A percentile compares a stretch with the other conserved stretches of the same genome.
Evolutionary conservation across 1,140 invertebrate species (phyloP).

Genomic region (Ostrea denselamellosa): DNA sequence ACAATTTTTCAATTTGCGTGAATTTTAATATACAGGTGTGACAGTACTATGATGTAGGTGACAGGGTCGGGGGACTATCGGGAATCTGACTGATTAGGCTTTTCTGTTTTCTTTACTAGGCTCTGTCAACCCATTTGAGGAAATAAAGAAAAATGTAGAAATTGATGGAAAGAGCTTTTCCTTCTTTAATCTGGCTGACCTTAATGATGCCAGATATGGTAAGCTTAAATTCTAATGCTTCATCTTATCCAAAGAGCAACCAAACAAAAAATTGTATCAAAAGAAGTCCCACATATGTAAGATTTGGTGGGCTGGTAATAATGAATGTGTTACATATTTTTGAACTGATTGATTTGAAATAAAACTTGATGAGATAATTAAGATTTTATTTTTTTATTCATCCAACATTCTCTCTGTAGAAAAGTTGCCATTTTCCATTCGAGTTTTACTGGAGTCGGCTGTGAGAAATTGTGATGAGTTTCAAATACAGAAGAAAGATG

Average conservation of each 20-base stretch:
- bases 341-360: too few relatives aligned
- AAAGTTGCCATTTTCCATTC: constrained; percentile 93
- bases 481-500: constrained; percentile 90
- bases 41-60: too few relatives aligned
- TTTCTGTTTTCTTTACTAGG: neutral
- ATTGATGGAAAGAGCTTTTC: constrained; percentile 41
- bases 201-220: constrained; percentile 48
- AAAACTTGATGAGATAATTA: neutral
- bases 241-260: too few relatives aligned
- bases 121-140: constrained; percentile 43
- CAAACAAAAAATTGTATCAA: too few relatives aligned
- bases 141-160: constrained; percentile 33
- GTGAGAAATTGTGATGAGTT: constrained; percentile 98
- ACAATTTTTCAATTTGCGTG: too few relatives aligned
- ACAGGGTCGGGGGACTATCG: too few relatives aligned
- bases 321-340: too few relatives aligned
- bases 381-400: neutral
- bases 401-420: too few relatives aligned
- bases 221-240: neutral
- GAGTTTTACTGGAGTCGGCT: constrained; percentile 95
- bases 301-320: too few relatives aligned
- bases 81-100: too few relatives aligned
- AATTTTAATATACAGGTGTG: too few relatives aligned
- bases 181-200: constrained; percentile 39
- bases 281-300: too few relatives aligned